Percentiles rank a stretch among this genome's conserved stretches.
phyloP scores from a whole-genome alignment of 2,888 invertebrate genomes.

The Limenitis camilla region DNA sequence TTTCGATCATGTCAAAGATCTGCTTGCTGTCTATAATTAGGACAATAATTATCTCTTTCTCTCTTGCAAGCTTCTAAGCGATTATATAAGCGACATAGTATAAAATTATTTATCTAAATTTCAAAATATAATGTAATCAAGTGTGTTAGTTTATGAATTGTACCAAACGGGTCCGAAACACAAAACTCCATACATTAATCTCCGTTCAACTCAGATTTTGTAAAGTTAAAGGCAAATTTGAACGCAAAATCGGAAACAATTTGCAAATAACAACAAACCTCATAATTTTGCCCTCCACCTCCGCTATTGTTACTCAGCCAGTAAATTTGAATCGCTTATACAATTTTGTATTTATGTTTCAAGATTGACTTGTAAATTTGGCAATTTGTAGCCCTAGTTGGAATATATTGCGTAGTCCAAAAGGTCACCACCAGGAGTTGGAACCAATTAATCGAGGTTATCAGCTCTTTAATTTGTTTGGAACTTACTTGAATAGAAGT shows the following conservation, averaged over 20 bases:
- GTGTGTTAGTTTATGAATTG: constrained; percentile 10
- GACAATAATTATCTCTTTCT: too few species aligned
- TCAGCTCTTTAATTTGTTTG: constrained; percentile 14
- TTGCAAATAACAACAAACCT: constrained; percentile 61
- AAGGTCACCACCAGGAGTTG: constrained; percentile 11
- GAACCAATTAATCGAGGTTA: constrained; percentile 15
- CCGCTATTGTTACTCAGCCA: constrained; percentile 38
- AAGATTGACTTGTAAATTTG: constrained; percentile 27
- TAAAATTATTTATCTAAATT: too few species aligned
- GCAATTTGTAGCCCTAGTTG: constrained; percentile 18
- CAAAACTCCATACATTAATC: constrained; percentile 60
- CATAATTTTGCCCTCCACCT: constrained; percentile 55
- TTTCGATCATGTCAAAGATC: too few species aligned
- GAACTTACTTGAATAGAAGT: background rate
- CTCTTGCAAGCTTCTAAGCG: too few species aligned
- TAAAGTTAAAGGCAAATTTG: constrained; percentile 49
- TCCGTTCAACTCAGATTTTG: constrained; percentile 57
- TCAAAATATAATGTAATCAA: too few species aligned
- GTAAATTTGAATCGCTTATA: constrained; percentile 26
- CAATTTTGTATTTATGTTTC: constrained; percentile 23
- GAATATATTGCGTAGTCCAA: constrained; percentile 11
- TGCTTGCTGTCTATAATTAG: too few species aligned
- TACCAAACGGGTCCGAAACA: constrained; percentile 25
- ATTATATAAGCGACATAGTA: too few species aligned
- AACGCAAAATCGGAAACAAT: constrained; percentile 60